Base-by-base conservation (phyloP, 2,113 vertebrate genomes). In the Lagenorhynchus albirostris region DNA sequence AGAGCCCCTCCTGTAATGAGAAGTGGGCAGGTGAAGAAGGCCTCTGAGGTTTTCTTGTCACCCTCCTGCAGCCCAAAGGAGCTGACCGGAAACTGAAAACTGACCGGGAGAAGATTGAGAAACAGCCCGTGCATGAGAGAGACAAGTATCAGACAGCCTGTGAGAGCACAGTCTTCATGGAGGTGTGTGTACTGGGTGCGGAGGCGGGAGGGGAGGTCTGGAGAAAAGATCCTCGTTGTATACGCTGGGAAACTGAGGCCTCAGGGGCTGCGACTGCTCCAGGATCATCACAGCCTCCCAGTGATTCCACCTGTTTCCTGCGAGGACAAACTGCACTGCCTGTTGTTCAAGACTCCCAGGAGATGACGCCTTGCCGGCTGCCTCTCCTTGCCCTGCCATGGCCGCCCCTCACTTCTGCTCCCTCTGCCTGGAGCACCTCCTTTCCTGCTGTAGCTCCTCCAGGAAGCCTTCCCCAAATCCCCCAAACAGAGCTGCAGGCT, bases 51-150 rank as follows among this genome's bases (percentile, higher is more conserved):
- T 41, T 77, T 25, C 65, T 29, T 9, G 1, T 50, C 63, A 36
- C 60, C 44, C 31, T 55, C 36, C 8, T 60, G 29, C 5, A 97
- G 92, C 95, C 93, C 71, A 95, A 70, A 87, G 94, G 82, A n/a
- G 98, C 96, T 1, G 97, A 98, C 12, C 25, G 95, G 94, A 98
- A 98, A 68, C 98, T 98, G 96, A 98, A 98, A 76, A 98, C 96
- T 1, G 98, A 98, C 21, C n/a, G 79, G 15, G 98, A 98, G 92
- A 98, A 97, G 89, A 87, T 97, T 18, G 98, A 98, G 92, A 98
- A 98, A 81, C 97, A 98, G 67, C 97, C 97, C 4, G 41, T 38
- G 6, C 94, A 88, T 0, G 98, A 98, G 93, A 91, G 98, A 33
- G 92, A 98, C 81, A 98, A 98, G 31, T 97, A 98, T 85, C 97